These are phyloP conservation scores for Mythimna pallens DNA, from an alignment of 2,888 invertebrate genomes.

Conservation along the genomic window DNA sequence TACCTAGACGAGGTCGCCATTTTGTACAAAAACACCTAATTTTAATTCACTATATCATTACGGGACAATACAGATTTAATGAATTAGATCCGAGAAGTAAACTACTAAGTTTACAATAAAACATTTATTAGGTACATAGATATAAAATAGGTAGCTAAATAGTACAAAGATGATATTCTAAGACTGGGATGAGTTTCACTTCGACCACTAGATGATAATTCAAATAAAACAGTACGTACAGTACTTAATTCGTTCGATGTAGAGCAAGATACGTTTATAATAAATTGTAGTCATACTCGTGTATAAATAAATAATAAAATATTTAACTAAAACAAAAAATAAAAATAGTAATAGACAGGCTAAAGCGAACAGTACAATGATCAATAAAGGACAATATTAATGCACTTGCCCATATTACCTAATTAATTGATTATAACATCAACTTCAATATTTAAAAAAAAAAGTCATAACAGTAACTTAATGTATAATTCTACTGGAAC, in stretches of 20 bases:
- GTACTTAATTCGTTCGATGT: constrained; percentile 80
- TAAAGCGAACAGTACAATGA: constrained; percentile 89
- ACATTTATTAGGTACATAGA: constrained; percentile 89
- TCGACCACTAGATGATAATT: constrained; percentile 72
- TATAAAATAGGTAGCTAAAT: constrained; percentile 86
- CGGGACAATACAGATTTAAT: constrained; percentile 88
- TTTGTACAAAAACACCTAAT: constrained; percentile 88
- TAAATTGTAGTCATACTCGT: constrained; percentile 80
- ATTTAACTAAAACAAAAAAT: constrained; percentile 89
- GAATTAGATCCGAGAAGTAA: constrained; percentile 86
- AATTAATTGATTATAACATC: constrained; percentile 90
- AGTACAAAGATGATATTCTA: constrained; percentile 83
- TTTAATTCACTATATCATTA: constrained; percentile 82
- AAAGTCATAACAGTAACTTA: constrained; percentile 90
- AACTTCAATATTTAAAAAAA: constrained; percentile 89
- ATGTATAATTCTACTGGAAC: constrained; percentile 90
- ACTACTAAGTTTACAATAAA: constrained; percentile 88
- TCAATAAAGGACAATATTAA: constrained; percentile 89
- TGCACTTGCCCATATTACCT: constrained; percentile 90
- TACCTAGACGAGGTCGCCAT: constrained; percentile 89
- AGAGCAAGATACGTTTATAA: constrained; percentile 78
- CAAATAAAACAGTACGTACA: constrained; percentile 75
- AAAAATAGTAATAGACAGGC: constrained; percentile 86
- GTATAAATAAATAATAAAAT: constrained; percentile 91
- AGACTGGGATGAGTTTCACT: constrained; percentile 80